These are phyloP conservation scores for Lytechinus variegatus DNA, from an alignment of 35 echinoderm and acorn worm genomes.

Conservation along the genomic window DNA sequence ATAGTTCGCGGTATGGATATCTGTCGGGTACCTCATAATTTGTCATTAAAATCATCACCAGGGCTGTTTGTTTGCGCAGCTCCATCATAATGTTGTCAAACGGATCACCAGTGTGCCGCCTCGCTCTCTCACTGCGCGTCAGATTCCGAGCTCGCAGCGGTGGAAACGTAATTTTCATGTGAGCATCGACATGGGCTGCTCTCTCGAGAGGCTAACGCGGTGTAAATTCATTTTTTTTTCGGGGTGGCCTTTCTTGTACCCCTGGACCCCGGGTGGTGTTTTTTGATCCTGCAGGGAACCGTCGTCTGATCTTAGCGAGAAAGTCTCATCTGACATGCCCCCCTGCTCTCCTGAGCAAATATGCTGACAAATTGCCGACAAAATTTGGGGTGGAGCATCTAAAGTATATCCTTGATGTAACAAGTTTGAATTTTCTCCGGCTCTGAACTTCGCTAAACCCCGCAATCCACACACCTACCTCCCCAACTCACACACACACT, in stretches of 20 bases:
- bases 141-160: constrained; percentile 17
- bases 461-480: too few relatives aligned
- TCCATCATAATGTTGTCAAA: constrained; percentile 50
- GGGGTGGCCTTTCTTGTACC: constrained; percentile 47
- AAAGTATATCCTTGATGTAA: too few relatives aligned
- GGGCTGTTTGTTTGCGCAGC: constrained; percentile 52
- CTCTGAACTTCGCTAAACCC: too few relatives aligned
- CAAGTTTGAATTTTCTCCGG: too few relatives aligned
- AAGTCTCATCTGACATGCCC: neutral
- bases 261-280: neutral
- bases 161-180: constrained; percentile 29
- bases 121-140: constrained; percentile 8
- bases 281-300: neutral
- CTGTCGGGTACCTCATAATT: constrained; percentile 16
- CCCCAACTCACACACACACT: too few relatives aligned
- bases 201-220: neutral
- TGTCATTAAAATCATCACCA: constrained; percentile 48
- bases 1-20: constrained; percentile 40
- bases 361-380: constrained; percentile 46
- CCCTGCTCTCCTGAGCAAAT: constrained; percentile 42
- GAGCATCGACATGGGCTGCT: neutral
- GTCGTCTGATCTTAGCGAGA: neutral
- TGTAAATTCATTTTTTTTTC: neutral
- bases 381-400: neutral
- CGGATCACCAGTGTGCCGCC: neutral